Evolutionary conservation across 2,113 vertebrate genomes (phyloP), one percentile per base, ranked within the genome.

Genomic region (Morone saxatilis): DNA sequence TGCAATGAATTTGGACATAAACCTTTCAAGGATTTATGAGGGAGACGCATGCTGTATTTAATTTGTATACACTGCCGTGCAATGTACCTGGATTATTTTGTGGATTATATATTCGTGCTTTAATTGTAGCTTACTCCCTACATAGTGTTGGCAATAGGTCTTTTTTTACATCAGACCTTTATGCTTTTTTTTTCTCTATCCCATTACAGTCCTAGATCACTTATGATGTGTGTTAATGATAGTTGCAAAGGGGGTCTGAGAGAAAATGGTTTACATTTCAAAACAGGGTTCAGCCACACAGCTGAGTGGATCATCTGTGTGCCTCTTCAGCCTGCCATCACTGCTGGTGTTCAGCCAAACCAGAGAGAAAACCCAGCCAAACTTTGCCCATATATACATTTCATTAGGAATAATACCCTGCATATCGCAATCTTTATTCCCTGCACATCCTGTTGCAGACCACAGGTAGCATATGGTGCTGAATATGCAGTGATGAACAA

Each of bases 401-500:
- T 76, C 71, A 83, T 83, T 74, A 82, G 22, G 20, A 84, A 66
- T 19, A 22, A 86, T 40, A 56, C 67, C 71, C 51, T 45, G 69
- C 63, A 51, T 43, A 56, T 79, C 63, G 69, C 41, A 45, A 85
- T 87, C 74, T 48, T 41, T 54, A 85, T 88, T 86, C 84, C 75
- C 65, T 50, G 48, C 80, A 76, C 83, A 77, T 81, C 66, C 83
- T 19, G 50, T 77, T 79, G 86, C 81, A 76, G 78, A 81, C 66
- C 40, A 38, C 69, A 78, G 71, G 72, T 40, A 50, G 25, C 84
- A 90, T 79, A 79, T 79, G 80, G 86, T 72, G 79, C 68, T 89
- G 80, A 90, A 89, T 86, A 86, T 83, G 82, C 78, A 88, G 71
- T 5, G 65, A 75, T 57, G 54, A 60, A 54, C 79, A 70, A 43